These are phyloP conservation scores for Protonibea diacanthus DNA, from an alignment of 2,797 vertebrate species.

Conservation along the genomic window DNA sequence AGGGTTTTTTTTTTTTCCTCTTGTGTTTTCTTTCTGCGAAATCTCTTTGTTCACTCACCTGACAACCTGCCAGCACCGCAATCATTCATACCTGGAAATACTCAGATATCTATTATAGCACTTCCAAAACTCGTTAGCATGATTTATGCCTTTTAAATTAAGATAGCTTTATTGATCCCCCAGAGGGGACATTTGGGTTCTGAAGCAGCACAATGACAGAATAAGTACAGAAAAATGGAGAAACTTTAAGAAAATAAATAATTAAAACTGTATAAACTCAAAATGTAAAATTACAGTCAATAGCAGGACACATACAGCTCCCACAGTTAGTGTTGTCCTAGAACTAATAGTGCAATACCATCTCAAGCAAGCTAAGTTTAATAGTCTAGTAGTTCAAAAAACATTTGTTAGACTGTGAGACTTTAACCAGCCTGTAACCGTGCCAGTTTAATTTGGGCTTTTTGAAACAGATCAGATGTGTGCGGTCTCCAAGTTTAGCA, in stretches of 20 bases:
- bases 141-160: not conserved
- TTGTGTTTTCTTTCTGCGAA: not conserved
- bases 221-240: not conserved
- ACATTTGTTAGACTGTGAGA: not conserved
- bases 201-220: not conserved
- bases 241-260: not conserved
- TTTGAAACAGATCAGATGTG: not conserved
- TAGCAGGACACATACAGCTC: not conserved
- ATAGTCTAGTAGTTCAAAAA: not conserved
- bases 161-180: not conserved
- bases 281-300: not conserved
- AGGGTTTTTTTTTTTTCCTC: slow-evolving; percentile 9
- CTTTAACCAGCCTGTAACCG: not conserved
- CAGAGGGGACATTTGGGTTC: not conserved
- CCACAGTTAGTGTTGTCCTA: not conserved
- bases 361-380: not conserved
- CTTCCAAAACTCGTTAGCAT: slow-evolving; percentile 1
- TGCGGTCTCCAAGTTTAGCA: not conserved
- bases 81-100: not conserved
- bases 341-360: not conserved
- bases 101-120: not conserved
- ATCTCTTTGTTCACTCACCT: slow-evolving; percentile 18
- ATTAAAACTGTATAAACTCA: not conserved
- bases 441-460: not conserved
- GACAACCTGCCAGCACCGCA: slow-evolving; percentile 9